phyloP scores from a whole-genome alignment of 2,797 vertebrate genomes.

The Neosilurus hyrtlii region DNA sequence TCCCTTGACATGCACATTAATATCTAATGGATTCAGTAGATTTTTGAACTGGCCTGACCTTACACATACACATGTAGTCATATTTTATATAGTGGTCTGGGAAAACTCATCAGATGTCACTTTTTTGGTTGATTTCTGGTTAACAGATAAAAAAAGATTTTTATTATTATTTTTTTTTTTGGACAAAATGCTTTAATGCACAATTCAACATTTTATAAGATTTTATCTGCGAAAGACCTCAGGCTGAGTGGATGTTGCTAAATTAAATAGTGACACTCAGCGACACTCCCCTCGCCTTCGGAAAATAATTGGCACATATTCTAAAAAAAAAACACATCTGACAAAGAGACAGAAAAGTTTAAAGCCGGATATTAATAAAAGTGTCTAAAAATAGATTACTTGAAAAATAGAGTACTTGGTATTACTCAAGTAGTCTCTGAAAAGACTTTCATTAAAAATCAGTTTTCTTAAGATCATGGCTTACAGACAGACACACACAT shows the following conservation, averaged over 20 bases:
- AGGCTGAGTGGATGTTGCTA: no score
- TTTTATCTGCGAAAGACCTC: no score
- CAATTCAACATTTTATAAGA: no score
- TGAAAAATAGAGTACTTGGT: no score
- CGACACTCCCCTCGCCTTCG: no score
- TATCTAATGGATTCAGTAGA: neutral
- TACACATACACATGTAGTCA: neutral
- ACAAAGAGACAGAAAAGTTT: no score
- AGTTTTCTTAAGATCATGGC: no score
- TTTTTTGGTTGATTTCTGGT: neutral
- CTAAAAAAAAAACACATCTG: neutral
- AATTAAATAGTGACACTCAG: no score
- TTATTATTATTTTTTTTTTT: no score
- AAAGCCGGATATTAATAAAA: neutral
- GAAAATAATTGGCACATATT: no score
- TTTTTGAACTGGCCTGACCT: neutral
- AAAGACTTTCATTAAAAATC: neutral
- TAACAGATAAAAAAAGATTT: neutral
- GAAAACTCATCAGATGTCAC: neutral
- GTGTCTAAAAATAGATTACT: neutral
- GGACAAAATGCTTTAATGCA: no score
- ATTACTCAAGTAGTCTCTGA: neutral
- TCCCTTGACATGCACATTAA: slow-evolving; percentile 12
- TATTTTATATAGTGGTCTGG: slow-evolving; percentile 2
- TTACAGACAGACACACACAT: no score